phyloP scores from a whole-genome alignment of 2,113 vertebrate genomes.

The Apaloderma vittatum region DNA sequence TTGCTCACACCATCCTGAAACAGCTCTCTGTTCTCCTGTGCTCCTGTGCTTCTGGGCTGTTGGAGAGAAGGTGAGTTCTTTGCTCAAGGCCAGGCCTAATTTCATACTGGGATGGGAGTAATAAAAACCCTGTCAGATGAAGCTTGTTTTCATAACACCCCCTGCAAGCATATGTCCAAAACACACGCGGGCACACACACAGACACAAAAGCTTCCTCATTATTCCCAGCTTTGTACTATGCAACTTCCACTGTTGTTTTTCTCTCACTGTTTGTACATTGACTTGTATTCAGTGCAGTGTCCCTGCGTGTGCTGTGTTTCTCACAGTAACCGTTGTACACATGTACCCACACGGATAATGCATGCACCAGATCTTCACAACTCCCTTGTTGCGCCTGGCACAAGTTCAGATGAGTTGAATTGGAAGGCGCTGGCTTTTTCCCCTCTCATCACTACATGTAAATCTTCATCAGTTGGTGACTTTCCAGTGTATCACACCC shows the following conservation, averaged over 20 bases:
- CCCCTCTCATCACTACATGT: constrained; percentile 2
- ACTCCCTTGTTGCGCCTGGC: constrained; percentile 32
- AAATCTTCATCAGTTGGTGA: constrained; percentile 43
- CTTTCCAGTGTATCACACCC: constrained; percentile 32
- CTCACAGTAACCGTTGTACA: not conserved
- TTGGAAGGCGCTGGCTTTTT: not conserved
- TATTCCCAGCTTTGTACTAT: not conserved
- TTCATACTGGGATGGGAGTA: not conserved
- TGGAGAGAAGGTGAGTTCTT: not conserved
- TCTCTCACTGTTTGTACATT: not conserved
- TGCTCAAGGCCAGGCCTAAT: not conserved
- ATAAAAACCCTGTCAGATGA: not conserved
- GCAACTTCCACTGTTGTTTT: not conserved
- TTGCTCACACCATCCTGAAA: not conserved
- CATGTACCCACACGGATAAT: not conserved
- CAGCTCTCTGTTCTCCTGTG: not conserved
- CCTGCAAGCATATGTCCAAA: not conserved
- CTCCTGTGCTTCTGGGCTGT: not conserved
- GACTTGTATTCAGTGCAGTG: not conserved
- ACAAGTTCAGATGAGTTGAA: constrained; percentile 45
- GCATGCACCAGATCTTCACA: constrained; percentile 33
- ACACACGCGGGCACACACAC: not conserved
- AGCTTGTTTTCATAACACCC: not conserved
- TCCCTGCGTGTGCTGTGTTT: not conserved
- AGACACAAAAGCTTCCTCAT: not conserved